Evolutionary conservation across 1,140 invertebrate species (phyloP).

Genomic region (Zaprionus ghesquierei): DNA sequence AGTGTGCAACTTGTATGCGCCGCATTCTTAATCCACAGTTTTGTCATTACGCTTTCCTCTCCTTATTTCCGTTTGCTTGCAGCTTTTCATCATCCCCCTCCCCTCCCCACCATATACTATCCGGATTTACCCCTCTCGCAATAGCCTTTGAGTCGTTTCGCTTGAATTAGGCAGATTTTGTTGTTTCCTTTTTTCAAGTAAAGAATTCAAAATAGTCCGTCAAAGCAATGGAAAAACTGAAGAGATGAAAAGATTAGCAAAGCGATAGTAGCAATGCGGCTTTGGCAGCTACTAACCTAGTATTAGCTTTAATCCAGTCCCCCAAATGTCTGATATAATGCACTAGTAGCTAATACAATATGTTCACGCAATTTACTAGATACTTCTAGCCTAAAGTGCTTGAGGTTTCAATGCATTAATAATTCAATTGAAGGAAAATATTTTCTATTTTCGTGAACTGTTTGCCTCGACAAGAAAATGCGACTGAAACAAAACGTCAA

Average conservation of each 20-base stretch:
- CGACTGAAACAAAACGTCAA: not conserved
- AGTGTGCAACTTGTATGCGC: constrained; percentile 76
- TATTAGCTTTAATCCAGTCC: not conserved
- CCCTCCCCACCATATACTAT: not conserved
- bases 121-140: not conserved
- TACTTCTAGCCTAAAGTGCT: too few relatives aligned
- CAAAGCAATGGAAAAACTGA: not conserved
- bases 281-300: too few relatives aligned
- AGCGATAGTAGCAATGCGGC: not conserved
- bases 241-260: not conserved
- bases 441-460: too few relatives aligned
- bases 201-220: constrained; percentile 60
- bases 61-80: constrained; percentile 55
- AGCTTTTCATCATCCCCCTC: constrained; percentile 45
- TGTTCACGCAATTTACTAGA: not conserved
- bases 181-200: constrained; percentile 34
- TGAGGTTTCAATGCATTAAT: not conserved
- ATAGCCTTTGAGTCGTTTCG: not conserved
- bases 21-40: constrained; percentile 76
- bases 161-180: constrained; percentile 73
- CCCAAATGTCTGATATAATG: not conserved
- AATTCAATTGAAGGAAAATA: too few relatives aligned
- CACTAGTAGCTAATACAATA: not conserved
- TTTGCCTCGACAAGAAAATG: not conserved
- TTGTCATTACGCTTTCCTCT: constrained; percentile 73